Conservation (phyloP, 1,140 invertebrate species). For the Metopolophium dirhodum region DNA sequence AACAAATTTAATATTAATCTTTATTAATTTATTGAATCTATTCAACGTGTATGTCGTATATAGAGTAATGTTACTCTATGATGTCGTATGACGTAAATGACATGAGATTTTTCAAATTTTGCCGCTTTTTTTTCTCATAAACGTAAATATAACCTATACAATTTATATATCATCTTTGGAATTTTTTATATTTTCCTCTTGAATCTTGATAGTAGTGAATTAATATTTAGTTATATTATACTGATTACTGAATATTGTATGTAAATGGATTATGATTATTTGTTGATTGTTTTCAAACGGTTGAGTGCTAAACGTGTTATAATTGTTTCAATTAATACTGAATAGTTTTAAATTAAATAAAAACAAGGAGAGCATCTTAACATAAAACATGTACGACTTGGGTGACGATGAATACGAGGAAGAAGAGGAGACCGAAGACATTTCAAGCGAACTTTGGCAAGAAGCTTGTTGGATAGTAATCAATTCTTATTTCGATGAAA, state of each 20-base stretch:
- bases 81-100: neutral
- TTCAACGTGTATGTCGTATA: neutral
- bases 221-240: no score
- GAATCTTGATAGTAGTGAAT: neutral
- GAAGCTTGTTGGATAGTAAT: conserved; percentile 99
- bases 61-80: no score
- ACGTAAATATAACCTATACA: conserved; percentile 20
- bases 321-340: neutral
- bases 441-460: conserved; percentile 95
- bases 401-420: conserved; percentile 64
- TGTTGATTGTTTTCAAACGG: neutral
- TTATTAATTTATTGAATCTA: neutral
- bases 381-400: conserved; percentile 46
- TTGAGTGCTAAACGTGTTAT: neutral
- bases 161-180: conserved; percentile 21
- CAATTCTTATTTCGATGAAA: conserved; percentile 99
- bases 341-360: neutral
- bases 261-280: neutral
- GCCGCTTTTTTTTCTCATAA: neutral
- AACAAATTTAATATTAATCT: neutral
- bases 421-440: conserved; percentile 85
- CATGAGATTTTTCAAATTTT: neutral
- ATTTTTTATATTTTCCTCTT: neutral
- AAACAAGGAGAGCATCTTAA: neutral
- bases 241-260: neutral